Conservation (phyloP, 2,113 vertebrate genomes). For the Misgurnus anguillicaudatus region DNA sequence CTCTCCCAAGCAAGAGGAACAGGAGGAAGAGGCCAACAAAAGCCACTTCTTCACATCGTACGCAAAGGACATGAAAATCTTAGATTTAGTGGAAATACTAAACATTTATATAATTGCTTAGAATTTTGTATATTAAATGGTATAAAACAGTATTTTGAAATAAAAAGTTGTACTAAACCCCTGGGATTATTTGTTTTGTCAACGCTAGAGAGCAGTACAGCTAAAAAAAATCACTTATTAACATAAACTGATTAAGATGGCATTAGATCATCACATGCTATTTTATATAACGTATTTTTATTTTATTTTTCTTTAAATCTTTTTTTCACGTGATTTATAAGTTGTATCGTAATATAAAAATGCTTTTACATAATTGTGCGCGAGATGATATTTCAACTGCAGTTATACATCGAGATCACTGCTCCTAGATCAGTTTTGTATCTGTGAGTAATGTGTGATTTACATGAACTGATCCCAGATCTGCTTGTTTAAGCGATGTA, state of each 20-base stretch:
- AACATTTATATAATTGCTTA: too few relatives aligned
- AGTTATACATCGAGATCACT: background rate
- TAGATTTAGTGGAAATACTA: background rate
- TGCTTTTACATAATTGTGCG: background rate
- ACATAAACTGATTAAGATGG: background rate
- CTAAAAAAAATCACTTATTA: background rate
- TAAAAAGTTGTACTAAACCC: too few relatives aligned
- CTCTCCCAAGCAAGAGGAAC: too few relatives aligned
- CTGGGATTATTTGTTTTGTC: background rate
- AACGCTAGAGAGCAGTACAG: slow-evolving; percentile 41
- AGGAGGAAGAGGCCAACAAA: background rate
- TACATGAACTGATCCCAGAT: background rate
- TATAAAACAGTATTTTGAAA: too few relatives aligned
- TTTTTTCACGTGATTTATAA: background rate
- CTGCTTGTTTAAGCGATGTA: too few relatives aligned
- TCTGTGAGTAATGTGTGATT: background rate
- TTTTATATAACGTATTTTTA: too few relatives aligned
- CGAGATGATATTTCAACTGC: slow-evolving; percentile 14
- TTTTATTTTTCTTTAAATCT: background rate
- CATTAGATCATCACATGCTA: background rate
- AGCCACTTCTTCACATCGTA: background rate
- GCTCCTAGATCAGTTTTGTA: background rate
- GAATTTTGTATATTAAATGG: too few relatives aligned
- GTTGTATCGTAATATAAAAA: background rate
- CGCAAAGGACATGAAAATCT: background rate